Evolutionary conservation across 2,888 invertebrate genomes (phyloP), one percentile per base, ranked within the genome.

Genomic region (Alsophila aescularia): DNA sequence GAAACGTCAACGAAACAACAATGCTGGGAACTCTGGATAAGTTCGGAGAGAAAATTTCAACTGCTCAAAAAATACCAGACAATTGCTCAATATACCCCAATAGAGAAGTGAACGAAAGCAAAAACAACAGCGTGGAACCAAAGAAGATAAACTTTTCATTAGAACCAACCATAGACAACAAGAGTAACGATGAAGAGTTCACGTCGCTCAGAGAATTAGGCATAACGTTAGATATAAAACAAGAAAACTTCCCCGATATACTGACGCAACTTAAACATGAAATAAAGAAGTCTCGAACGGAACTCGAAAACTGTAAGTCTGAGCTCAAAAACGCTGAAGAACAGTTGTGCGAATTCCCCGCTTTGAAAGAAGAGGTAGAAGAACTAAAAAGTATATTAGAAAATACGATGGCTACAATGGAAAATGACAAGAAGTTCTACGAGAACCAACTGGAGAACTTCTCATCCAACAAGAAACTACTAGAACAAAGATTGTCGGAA

Each of bases 401-500:
- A 64, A 88, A 88, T 41, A 92, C 90, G 0, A 87, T 92, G 75
- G 87, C 87, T 1, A 89, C 92, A 0, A 86, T 93, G 81, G 86
- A 90, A 13, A 87, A 87, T 2, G 93, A 93, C 60, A 93, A 93
- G 59, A 85, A 90, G 53, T 93, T 92, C 63, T 93, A 93, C 50
- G 92, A 92, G 54, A 90, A 89, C 48, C 93, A 93, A 58, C 71
- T 93, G 15, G 93, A 93, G 34, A 84, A 90, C 50, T 88, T 91
- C 57, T 83, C 92, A 0, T 89, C 88, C 0, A 93, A 92, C 36
- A 93, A 93, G 49, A 85, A 79, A 21, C 77, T 92, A 47, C 81
- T 93, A 6, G 92, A 93, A 67, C 87, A 93, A 35, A 92, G 94
- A 70, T 73, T 95, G 12, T 84, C 90, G 0, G 93, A 94, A 66